Base-by-base conservation (phyloP, 2,113 vertebrate species). In the Brienomyrus brachyistius region DNA sequence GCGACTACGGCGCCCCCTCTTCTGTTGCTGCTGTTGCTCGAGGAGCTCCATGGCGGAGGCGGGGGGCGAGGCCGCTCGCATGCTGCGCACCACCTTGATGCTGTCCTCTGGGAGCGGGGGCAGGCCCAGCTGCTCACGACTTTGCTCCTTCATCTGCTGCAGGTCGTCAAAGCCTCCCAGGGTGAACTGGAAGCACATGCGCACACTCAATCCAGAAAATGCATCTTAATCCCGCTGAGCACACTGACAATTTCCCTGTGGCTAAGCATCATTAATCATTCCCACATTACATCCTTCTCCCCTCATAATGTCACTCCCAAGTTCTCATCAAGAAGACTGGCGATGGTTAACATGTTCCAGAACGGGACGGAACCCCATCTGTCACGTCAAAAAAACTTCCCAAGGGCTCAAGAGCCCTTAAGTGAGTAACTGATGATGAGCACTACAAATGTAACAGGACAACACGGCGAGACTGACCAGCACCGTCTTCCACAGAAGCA, bases 401-500 rank as follows among this genome's bases (percentile, higher is more conserved):
- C n/a, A 1, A 66, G 62, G 62, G 62, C 62, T 66, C 62, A 3
- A 66, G 59, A 27, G 59, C n/a, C 62, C 23, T 82, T 19, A 9
- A 31, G 87, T 27, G 21, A 48, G 62, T 62, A 15, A 48, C 21
- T 48, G 59, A 43, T 23, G 13, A 1, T 13, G 19, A 62, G 35
- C 21, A 23, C 31, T 21, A 21, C 27, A 19, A 66, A 59, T 45
- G 77, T 82, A 74, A 4, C 21, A 15, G 11, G 3, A 2, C 23
- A 27, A 52, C 10, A 70, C 48, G 23, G 11, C 3, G 43, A 50
- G 27, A 93, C 97, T 94, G 62, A 99, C 98, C 97, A 98, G 95
- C 0, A 98, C 92, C 0, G 98, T 98, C 93, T 99, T 99, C 98
- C 98, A 99, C 88, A 99, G 97, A 89, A 99, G 94, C 43, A 99